phyloP scores from a whole-genome alignment of 2,797 vertebrate species.

The Diceros bicornis region DNA sequence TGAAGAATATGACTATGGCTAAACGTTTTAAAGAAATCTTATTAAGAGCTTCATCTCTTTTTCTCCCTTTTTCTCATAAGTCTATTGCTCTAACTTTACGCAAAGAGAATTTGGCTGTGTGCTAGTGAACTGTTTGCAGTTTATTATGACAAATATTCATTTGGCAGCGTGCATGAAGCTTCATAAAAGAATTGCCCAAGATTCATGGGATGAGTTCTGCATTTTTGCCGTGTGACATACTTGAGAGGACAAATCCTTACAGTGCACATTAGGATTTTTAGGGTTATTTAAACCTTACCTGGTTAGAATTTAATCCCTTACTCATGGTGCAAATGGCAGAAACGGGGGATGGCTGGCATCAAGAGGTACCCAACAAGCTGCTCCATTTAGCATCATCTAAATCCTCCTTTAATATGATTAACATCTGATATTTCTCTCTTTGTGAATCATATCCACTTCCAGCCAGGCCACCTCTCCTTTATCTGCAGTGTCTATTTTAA shows the following conservation, averaged over 20 bases:
- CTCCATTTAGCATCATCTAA: slow-evolving; percentile 95
- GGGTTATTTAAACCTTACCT: slow-evolving; percentile 81
- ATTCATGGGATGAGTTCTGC: not conserved
- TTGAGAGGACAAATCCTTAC: slow-evolving; percentile 65
- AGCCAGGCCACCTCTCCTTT: slow-evolving; percentile 81
- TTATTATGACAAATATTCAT: slow-evolving; percentile 23
- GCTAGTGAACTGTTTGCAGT: slow-evolving; percentile 46
- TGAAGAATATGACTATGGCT: not conserved
- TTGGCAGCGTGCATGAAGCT: not conserved
- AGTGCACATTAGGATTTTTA: slow-evolving; percentile 50
- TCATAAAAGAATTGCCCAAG: slow-evolving; percentile 66
- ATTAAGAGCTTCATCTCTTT: not conserved
- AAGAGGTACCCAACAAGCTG: slow-evolving; percentile 92
- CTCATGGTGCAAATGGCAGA: slow-evolving; percentile 80
- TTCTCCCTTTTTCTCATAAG: not conserved
- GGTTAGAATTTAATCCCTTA: slow-evolving; percentile 75
- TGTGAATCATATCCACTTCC: slow-evolving; percentile 89
- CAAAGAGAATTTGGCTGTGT: not conserved
- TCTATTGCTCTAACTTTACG: not conserved
- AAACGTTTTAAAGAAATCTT: not conserved
- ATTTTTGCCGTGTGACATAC: slow-evolving; percentile 34
- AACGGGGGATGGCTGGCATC: slow-evolving; percentile 90
- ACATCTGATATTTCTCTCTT: slow-evolving; percentile 92
- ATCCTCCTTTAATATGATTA: slow-evolving; percentile 94
- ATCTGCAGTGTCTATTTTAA: slow-evolving; percentile 83